A percentile compares a stretch with the other conserved stretches of the same genome.
These are phyloP conservation scores for Hassar affinis DNA, from an alignment of 2,113 vertebrate genomes.

Conservation along the genomic window DNA sequence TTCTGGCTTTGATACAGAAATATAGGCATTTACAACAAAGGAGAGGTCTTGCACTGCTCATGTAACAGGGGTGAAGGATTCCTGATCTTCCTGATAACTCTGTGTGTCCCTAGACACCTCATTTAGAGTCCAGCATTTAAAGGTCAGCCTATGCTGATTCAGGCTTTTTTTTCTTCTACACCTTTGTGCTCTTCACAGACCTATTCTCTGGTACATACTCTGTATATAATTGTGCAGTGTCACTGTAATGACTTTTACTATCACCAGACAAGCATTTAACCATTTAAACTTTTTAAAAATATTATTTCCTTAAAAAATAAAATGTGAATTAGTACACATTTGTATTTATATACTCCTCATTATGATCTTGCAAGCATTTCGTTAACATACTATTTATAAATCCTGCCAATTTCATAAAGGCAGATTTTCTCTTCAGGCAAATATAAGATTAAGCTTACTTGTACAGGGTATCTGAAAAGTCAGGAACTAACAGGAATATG, in stretches of 20 bases:
- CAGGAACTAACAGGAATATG: too few species aligned
- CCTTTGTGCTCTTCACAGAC: background rate
- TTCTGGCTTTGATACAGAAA: slow-evolving; percentile 14
- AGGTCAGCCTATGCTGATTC: slow-evolving; percentile 55
- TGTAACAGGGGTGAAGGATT: slow-evolving; percentile 61
- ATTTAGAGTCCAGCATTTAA: slow-evolving; percentile 61
- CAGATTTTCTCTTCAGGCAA: background rate
- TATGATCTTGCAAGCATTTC: too few species aligned
- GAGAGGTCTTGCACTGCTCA: background rate
- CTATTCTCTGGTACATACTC: background rate
- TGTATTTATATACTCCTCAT: too few species aligned
- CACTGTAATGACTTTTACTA: background rate
- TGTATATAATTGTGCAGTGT: slow-evolving; percentile 1
- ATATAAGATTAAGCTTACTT: background rate
- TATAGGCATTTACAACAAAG: background rate
- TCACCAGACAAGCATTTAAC: background rate
- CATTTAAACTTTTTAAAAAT: background rate
- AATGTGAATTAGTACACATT: too few species aligned
- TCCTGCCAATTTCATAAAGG: too few species aligned
- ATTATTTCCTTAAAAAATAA: too few species aligned
- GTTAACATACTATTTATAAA: too few species aligned
- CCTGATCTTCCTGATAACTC: slow-evolving; percentile 71
- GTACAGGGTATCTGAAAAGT: background rate
- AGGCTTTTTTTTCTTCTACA: slow-evolving; percentile 49
- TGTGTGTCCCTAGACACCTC: slow-evolving; percentile 62